Conservation (phyloP, 92 coral and sea anemone genomes). For the Phenganax stokvisi region DNA sequence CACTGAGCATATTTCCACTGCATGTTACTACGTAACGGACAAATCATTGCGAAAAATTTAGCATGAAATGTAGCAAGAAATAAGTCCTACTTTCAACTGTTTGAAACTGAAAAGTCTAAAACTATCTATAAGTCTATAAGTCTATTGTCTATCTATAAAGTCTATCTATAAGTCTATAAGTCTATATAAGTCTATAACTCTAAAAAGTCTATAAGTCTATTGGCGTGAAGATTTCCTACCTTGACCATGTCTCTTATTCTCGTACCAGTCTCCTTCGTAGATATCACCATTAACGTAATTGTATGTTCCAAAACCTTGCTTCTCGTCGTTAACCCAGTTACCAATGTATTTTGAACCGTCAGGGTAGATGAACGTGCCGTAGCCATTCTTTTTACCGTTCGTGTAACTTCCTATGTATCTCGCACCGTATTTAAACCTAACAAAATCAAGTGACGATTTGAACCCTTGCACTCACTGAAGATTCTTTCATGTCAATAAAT, state of each 20-base stretch:
- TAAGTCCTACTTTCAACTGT: too few relatives aligned
- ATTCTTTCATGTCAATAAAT: too few relatives aligned
- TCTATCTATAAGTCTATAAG: too few relatives aligned
- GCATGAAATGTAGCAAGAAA: not conserved
- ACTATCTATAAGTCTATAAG: too few relatives aligned
- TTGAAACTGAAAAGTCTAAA: too few relatives aligned
- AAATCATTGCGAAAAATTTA: not conserved
- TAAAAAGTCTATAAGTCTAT: too few relatives aligned
- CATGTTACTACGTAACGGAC: not conserved
- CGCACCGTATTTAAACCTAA: conserved; percentile 80
- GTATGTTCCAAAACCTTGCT: conserved; percentile 85
- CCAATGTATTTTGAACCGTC: conserved; percentile 94
- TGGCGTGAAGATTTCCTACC: not conserved
- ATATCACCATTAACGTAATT: conserved; percentile 85
- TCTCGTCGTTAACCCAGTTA: conserved; percentile 85
- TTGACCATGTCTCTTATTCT: conserved; percentile 86
- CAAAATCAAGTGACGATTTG: not conserved
- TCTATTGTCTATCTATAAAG: too few relatives aligned
- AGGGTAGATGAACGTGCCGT: conserved; percentile 85
- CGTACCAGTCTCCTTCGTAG: conserved; percentile 95
- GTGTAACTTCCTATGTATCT: conserved; percentile 75
- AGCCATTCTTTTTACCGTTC: conserved; percentile 87
- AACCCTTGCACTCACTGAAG: too few relatives aligned
- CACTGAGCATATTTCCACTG: too few relatives aligned
- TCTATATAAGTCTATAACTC: too few relatives aligned